Conservation (phyloP, 2,888 invertebrate genomes). For the Eurois occulta region DNA sequence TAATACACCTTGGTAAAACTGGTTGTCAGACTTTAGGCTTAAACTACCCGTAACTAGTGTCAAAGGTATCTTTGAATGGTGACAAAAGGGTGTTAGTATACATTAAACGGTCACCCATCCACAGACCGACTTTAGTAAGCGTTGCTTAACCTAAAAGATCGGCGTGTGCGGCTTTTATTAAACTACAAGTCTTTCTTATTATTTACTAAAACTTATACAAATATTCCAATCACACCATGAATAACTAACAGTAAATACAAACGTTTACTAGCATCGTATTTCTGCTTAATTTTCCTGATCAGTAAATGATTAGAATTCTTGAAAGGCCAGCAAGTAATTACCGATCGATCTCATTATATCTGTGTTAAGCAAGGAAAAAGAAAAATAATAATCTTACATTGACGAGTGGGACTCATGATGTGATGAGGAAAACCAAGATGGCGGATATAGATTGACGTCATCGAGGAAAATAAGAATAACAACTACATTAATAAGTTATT, state of each 20-base stretch:
- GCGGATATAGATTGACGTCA: not conserved
- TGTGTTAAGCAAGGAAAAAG: not conserved
- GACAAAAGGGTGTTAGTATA: too few relatives aligned
- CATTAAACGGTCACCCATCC: not conserved
- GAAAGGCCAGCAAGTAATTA: not conserved
- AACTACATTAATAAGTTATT: not conserved
- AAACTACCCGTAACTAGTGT: not conserved
- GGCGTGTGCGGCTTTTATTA: not conserved
- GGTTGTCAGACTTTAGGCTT: not conserved
- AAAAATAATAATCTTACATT: slow-evolving; percentile 3
- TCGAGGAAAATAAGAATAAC: not conserved
- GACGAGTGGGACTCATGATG: not conserved
- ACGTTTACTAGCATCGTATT: not conserved
- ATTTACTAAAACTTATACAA: not conserved
- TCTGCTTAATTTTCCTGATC: slow-evolving; percentile 8
- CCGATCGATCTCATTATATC: not conserved
- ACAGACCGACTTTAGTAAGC: not conserved
- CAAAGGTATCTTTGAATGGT: too few relatives aligned
- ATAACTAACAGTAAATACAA: not conserved
- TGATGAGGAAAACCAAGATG: not conserved
- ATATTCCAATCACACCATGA: not conserved
- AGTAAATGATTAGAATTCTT: not conserved
- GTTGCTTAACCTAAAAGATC: not conserved
- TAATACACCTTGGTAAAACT: not conserved
- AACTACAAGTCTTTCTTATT: not conserved